Evolutionary conservation across 2,797 vertebrate species (phyloP).

Genomic region (Nasua narica): DNA sequence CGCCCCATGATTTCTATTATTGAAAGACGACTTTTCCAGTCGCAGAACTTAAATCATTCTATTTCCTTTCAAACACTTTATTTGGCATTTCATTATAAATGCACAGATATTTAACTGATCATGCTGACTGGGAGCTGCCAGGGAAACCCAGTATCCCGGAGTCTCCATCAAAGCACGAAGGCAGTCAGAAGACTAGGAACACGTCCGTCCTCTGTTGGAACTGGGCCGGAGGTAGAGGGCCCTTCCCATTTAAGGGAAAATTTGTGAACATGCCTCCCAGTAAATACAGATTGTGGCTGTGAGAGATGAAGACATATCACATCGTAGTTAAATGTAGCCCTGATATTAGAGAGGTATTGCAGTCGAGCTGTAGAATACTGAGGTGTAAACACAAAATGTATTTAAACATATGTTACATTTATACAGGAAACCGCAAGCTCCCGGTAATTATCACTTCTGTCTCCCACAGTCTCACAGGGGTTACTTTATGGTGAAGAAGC

Average conservation of each 20-base stretch:
- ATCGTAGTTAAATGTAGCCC: neutral
- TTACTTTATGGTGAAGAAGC: neutral
- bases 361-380: neutral
- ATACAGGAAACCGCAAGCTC: neutral
- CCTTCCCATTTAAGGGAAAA: neutral
- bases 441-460: neutral
- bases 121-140: neutral
- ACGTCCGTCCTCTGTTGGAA: neutral
- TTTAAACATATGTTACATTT: neutral
- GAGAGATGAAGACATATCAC: neutral
- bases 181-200: neutral
- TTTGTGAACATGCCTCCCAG: neutral
- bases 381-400: neutral
- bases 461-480: neutral
- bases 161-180: neutral
- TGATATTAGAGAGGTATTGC: neutral
- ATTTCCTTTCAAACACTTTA: neutral
- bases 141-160: neutral
- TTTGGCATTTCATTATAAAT: neutral
- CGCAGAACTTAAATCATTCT: neutral
- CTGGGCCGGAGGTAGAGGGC: neutral
- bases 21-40: neutral
- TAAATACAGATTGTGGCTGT: neutral
- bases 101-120: neutral
- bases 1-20: neutral